Evolutionary conservation across 1,140 invertebrate species (phyloP), one percentile per base, ranked within the genome.

Genomic region (Melitaea cinxia): DNA sequence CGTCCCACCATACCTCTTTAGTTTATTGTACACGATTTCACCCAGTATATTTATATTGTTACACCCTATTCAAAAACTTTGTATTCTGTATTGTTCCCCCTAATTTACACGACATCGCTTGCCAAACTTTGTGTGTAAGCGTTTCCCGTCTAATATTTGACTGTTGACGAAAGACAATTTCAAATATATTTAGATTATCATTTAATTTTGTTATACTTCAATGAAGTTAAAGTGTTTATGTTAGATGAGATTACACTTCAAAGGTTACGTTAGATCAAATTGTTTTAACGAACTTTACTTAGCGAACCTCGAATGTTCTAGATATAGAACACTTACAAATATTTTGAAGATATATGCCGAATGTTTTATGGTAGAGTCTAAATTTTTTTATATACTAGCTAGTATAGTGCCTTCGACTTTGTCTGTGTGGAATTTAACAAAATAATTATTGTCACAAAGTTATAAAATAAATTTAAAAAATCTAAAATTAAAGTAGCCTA

Each of bases 101-200:
- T 70, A 70, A 73, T 73, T 73, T 69, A 70, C 71, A 73, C 66
- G 67, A 69, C 71, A 69, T 68, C 70, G 54, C 70, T 61, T 64
- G 19, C 35, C 42, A 53, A 69, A 69, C 56, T 57, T 61, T 39
- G 56, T 66, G 63, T 58, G 26, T 65, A 61, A 65, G 33, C 61
- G 59, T 66, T 73, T 72, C 61, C 59, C 62, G 57, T 73, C 66
- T 66, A 63, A 70, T 47, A 58, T 62, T 66, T 61, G 52, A 64
- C 65, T 47, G 55, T 33, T 47, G 42, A 59, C 12, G 23, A 49
- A 37, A 24, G 33, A 39, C 53, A 33, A 33, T 39, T 39, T 24
- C 42, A 23, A 10, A 47, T 12, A 47, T n/a, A n/a, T n/a, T 7
- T 12, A 12, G 19, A 12, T 33, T 33, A 10, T 4, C 30, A 33